Evolutionary conservation across 2,888 invertebrate species (phyloP).

Genomic region (Hydropsyche betteni): DNA sequence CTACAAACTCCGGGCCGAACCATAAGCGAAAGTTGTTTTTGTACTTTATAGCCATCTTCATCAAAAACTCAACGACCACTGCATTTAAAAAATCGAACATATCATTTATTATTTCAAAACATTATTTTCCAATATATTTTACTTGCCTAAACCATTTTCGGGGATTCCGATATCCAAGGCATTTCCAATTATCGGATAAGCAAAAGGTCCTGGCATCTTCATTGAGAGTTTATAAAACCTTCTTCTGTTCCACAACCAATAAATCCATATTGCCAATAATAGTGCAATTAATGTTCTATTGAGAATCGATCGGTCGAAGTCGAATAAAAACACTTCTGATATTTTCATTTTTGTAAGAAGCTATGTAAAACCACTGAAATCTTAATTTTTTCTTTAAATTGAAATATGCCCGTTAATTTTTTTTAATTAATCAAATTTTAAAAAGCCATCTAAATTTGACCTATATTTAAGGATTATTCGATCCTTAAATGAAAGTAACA

Average conservation of each 20-base stretch:
- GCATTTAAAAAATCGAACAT: not conserved
- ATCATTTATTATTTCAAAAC: not conserved
- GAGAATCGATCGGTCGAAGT: too few relatives aligned
- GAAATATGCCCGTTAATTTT: too few relatives aligned
- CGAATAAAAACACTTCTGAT: too few relatives aligned
- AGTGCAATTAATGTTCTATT: not conserved
- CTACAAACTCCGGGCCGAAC: constrained; percentile 23
- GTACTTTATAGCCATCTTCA: not conserved
- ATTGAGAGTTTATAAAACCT: not conserved
- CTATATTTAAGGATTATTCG: too few relatives aligned
- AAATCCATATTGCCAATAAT: not conserved
- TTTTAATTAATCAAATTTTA: too few relatives aligned
- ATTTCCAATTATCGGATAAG: not conserved
- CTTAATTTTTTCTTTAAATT: too few relatives aligned
- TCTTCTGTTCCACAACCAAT: constrained; percentile 22
- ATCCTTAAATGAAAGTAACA: too few relatives aligned
- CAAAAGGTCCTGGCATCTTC: not conserved
- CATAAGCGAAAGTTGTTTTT: constrained; percentile 15
- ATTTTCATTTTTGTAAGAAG: too few relatives aligned
- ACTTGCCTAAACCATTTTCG: not conserved
- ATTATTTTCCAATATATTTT: not conserved
- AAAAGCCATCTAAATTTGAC: too few relatives aligned
- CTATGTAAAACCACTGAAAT: too few relatives aligned
- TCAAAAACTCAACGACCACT: not conserved
- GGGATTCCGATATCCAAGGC: not conserved